Evolutionary conservation across 2,888 invertebrate genomes (phyloP), one percentile per base, ranked within the genome.

Genomic region (Stenoptilia bipunctidactyla): DNA sequence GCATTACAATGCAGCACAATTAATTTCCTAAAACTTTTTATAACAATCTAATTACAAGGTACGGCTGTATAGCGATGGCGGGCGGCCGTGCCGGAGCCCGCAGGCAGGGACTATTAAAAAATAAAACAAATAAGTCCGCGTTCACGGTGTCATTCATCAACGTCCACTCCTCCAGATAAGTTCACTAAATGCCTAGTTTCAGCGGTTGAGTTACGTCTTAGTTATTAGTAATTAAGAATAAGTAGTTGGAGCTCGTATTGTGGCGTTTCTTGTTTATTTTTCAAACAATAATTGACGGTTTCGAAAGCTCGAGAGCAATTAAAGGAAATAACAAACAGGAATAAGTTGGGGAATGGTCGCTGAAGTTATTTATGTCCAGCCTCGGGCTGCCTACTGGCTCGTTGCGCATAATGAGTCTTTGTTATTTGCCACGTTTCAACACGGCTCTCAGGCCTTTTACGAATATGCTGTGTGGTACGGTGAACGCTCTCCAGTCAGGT

Each of bases 141-240:
- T 69, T 58, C 58, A 69, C 64, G 50, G 56, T 53, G 53, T 60
- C 58, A 76, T 80, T 62, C 66, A 75, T 82, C 80, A 82, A 74
- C 53, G 77, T 80, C 76, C 47, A 45, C 46, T 51, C 51, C 54
- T 47, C 52, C 58, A 71, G 67, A 71, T 69, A 73, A 70, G 61
- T 66, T 55, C 53, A 64, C 74, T 71, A 72, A 75, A 76, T 67
- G 66, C 61, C 65, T 64, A 76, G 61, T 75, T 76, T 74, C 72
- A 74, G 59, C 68, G 59, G 53, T 67, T 66, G 70, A 71, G 66
- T 75, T 69, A 80, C 80, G 76, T 80, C 82, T 82, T 58, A 73
- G 75, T 82, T 77, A 74, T 58, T 70, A 65, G 70, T 74, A 77
- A 79, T 79, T 80, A 77, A 72, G 76, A 76, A 70, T 74, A 74